phyloP scores from a whole-genome alignment of 23 tunicate genomes.

The Aplidium turbinatum region DNA sequence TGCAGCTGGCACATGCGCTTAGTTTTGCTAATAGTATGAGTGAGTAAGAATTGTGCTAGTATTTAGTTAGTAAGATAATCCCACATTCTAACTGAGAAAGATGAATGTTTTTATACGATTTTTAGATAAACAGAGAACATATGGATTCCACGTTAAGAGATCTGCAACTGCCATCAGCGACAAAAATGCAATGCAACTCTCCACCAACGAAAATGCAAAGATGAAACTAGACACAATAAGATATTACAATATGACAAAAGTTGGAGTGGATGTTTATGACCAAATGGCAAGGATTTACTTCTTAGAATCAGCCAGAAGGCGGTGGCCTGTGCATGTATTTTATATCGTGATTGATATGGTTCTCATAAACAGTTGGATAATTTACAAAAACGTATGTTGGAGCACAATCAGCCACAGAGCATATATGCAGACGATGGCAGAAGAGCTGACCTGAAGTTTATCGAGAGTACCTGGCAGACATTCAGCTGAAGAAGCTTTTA shows the following conservation, averaged over 20 bases:
- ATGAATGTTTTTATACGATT: too few relatives aligned
- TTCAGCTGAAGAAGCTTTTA: background rate
- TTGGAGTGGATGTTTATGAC: conserved; percentile 20
- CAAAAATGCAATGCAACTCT: too few relatives aligned
- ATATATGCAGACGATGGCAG: conserved; percentile 24
- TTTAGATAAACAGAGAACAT: too few relatives aligned
- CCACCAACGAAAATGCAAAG: conserved; percentile 17
- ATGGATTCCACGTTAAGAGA: too few relatives aligned
- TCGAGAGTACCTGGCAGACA: background rate
- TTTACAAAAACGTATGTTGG: conserved; percentile 11
- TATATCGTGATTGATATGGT: conserved; percentile 22
- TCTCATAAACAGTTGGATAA: conserved; percentile 9
- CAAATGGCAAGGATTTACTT: conserved; percentile 20
- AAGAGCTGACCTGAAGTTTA: conserved; percentile 17
- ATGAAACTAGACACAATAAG: conserved; percentile 7
- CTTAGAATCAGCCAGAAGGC: conserved; percentile 6
- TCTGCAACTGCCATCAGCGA: too few relatives aligned
- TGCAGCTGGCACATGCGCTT: too few relatives aligned
- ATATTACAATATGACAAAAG: conserved; percentile 11
- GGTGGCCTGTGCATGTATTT: conserved; percentile 28
- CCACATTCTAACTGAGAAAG: too few relatives aligned
- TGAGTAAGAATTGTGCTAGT: too few relatives aligned
- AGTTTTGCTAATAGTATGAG: too few relatives aligned
- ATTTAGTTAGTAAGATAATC: too few relatives aligned
- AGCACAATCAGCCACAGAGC: conserved; percentile 31